Conservation (phyloP, 2,113 vertebrate species). For the Gallinago paraguaiae region DNA sequence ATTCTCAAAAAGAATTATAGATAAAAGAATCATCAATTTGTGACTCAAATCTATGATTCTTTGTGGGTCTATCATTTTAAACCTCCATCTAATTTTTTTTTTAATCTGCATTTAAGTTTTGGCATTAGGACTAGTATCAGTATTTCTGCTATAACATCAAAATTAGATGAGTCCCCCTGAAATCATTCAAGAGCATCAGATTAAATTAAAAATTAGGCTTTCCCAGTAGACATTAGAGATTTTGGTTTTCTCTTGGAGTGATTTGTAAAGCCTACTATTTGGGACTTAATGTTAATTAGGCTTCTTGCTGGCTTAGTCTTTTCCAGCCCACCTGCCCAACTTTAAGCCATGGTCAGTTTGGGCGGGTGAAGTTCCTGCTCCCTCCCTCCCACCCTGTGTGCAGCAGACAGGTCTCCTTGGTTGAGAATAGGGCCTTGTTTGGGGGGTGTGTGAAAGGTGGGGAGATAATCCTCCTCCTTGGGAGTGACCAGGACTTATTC, state of each 20-base stretch:
- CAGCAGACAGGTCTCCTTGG: not conserved
- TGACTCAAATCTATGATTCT: not conserved
- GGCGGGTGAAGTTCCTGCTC: not conserved
- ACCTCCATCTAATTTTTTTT: not conserved
- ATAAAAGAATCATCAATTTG: not conserved
- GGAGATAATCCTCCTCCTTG: not conserved
- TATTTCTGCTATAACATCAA: not conserved
- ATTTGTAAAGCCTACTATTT: not conserved
- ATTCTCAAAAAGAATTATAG: not conserved
- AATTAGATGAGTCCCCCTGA: not conserved
- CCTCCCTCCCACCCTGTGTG: not conserved
- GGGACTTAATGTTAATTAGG: not conserved
- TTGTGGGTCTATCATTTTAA: not conserved
- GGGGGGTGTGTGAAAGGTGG: too few relatives aligned
- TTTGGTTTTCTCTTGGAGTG: not conserved
- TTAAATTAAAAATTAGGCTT: not conserved
- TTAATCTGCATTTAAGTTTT: not conserved
- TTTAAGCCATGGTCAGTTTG: not conserved
- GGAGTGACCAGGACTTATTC: not conserved
- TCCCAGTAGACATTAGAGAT: not conserved
- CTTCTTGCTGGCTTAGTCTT: not conserved
- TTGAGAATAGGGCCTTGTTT: not conserved
- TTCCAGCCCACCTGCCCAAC: not conserved
- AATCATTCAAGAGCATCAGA: not conserved
- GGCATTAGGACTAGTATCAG: not conserved